These are phyloP conservation scores for Nesometra sesokonis DNA, from an alignment of 35 echinoderm and acorn worm genomes.

Conservation along the genomic window DNA sequence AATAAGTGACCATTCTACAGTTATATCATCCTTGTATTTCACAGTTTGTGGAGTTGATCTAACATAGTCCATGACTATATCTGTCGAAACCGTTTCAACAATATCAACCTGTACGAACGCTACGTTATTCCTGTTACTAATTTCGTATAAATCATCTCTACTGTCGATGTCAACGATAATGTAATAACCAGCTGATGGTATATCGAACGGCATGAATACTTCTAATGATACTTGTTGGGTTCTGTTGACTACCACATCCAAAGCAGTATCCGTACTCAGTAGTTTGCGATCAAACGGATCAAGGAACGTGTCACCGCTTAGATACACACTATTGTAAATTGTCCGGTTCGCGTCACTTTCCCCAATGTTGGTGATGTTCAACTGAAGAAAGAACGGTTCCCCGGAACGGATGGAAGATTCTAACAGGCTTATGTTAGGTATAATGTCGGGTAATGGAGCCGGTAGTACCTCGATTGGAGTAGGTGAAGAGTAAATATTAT, in stretches of 20 bases:
- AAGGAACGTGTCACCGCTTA: slow-evolving; percentile 27
- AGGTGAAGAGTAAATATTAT: slow-evolving; percentile 14
- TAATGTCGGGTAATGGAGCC: slow-evolving; percentile 34
- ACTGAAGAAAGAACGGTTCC: slow-evolving; percentile 21
- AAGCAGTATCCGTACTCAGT: neutral
- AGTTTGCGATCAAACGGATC: slow-evolving; percentile 34
- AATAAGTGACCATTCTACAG: slow-evolving; percentile 25
- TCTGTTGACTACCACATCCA: neutral
- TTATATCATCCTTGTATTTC: neutral
- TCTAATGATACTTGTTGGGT: slow-evolving; percentile 6
- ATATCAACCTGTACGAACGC: slow-evolving; percentile 3
- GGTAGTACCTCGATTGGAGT: neutral
- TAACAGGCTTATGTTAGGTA: neutral
- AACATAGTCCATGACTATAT: slow-evolving; percentile 27
- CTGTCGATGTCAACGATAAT: slow-evolving; percentile 27
- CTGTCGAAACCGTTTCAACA: slow-evolving; percentile 6
- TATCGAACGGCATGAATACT: slow-evolving; percentile 34
- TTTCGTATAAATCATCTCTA: slow-evolving; percentile 32
- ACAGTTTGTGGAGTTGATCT: neutral
- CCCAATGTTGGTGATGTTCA: slow-evolving; percentile 37
- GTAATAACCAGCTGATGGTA: slow-evolving; percentile 30
- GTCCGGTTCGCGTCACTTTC: neutral
- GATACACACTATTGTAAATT: slow-evolving; percentile 26
- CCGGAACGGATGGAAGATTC: slow-evolving; percentile 6
- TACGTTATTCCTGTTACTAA: slow-evolving; percentile 21